phyloP scores from a whole-genome alignment of 2,888 invertebrate genomes.

The Adelphocoris suturalis region DNA sequence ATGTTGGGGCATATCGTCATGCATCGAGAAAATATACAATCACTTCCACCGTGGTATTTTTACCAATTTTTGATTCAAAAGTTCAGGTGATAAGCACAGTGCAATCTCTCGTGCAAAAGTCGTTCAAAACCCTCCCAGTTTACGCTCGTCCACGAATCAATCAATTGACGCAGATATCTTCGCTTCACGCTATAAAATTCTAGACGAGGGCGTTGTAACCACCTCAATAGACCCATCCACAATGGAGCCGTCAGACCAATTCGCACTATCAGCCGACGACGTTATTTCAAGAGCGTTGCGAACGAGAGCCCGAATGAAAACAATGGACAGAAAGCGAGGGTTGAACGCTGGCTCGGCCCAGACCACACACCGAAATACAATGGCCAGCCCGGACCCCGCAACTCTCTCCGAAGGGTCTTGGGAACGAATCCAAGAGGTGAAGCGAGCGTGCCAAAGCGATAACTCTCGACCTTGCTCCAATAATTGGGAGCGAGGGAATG shows the following conservation, averaged over 20 bases:
- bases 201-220: not conserved
- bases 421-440: slow-evolving; percentile 25
- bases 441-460: not conserved
- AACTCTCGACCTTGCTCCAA: slow-evolving; percentile 21
- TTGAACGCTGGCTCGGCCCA: not conserved
- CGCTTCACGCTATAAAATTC: not conserved
- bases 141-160: too few relatives aligned
- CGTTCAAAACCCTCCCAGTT: too few relatives aligned
- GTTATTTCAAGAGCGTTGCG: slow-evolving; percentile 9
- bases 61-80: too few relatives aligned
- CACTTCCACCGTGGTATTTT: too few relatives aligned
- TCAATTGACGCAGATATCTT: not conserved
- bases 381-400: not conserved
- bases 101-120: too few relatives aligned
- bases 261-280: slow-evolving; percentile 18
- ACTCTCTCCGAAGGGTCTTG: slow-evolving; percentile 16
- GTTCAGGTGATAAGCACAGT: too few relatives aligned
- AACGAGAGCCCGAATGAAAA: not conserved
- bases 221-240: not conserved
- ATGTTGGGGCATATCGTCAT: too few relatives aligned
- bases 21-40: too few relatives aligned
- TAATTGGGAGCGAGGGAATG: not conserved
- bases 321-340: slow-evolving; percentile 12
- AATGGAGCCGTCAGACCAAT: not conserved
- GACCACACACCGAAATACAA: not conserved